phyloP scores from a whole-genome alignment of 2,797 vertebrate species.

The Semaprochilodus insignis region DNA sequence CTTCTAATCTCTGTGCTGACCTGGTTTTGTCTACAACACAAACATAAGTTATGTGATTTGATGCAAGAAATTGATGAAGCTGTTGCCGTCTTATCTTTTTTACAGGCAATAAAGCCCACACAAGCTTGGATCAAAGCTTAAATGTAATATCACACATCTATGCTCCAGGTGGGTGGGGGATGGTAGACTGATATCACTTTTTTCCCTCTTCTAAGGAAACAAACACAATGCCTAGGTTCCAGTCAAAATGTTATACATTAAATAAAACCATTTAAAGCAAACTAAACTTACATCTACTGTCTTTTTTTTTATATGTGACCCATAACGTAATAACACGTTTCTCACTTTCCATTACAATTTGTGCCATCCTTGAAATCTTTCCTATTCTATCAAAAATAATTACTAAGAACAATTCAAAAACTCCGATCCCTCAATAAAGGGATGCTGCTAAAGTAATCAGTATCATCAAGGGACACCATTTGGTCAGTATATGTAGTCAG shows the following conservation, averaged over 20 bases:
- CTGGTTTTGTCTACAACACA: slow-evolving; percentile 3
- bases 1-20: neutral
- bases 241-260: slow-evolving; percentile 9
- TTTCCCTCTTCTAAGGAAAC: neutral
- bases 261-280: slow-evolving; percentile 25
- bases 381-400: slow-evolving; percentile 14
- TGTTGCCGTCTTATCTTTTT: slow-evolving; percentile 3
- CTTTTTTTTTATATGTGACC: neutral
- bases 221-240: slow-evolving; percentile 7
- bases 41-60: slow-evolving; percentile 2
- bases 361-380: neutral
- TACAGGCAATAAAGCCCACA: slow-evolving; percentile 29
- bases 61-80: slow-evolving; percentile 32
- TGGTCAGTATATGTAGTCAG: slow-evolving; percentile 34
- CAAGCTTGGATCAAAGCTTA: neutral
- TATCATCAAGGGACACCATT: slow-evolving; percentile 35
- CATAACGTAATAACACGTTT: neutral
- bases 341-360: slow-evolving; percentile 9
- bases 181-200: neutral
- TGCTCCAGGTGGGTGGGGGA: neutral
- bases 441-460: slow-evolving; percentile 25
- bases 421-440: slow-evolving; percentile 31
- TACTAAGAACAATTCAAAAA: slow-evolving; percentile 1
- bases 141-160: neutral
- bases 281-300: neutral